Percentiles rank a stretch among this genome's conserved stretches.
These are phyloP conservation scores for Xiphias gladius DNA, from an alignment of 2,113 vertebrate genomes.

Conservation along the genomic window DNA sequence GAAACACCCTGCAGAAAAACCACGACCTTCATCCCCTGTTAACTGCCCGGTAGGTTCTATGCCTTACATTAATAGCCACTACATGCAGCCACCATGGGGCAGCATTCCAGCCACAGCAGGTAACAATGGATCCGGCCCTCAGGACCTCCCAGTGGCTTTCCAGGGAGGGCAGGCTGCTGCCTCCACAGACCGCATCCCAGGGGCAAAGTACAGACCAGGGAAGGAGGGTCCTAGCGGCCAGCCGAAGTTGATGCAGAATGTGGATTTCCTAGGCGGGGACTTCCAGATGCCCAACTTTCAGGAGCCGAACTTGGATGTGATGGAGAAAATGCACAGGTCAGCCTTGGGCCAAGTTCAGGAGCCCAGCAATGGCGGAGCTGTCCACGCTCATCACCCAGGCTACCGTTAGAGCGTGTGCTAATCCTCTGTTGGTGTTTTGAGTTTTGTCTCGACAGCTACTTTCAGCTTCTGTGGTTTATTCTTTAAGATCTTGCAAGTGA, in stretches of 20 bases:
- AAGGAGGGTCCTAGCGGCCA: constrained; percentile 84
- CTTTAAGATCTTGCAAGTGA: constrained; percentile 75
- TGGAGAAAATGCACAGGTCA: constrained; percentile 91
- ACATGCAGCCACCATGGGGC: constrained; percentile 91
- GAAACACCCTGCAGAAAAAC: constrained; percentile 92
- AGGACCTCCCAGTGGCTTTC: constrained; percentile 91
- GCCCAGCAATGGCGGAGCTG: constrained; percentile 87
- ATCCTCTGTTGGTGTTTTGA: constrained; percentile 6
- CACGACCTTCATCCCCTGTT: constrained; percentile 89
- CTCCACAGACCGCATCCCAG: constrained; percentile 88
- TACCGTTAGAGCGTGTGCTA: constrained; percentile 87
- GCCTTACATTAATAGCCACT: constrained; percentile 92
- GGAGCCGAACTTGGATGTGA: constrained; percentile 91
- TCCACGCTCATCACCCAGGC: constrained; percentile 94
- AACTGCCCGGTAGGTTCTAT: constrained; percentile 89
- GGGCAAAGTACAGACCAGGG: constrained; percentile 91
- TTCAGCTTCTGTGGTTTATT: constrained; percentile 62
- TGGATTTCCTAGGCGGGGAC: constrained; percentile 94
- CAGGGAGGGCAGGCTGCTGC: constrained; percentile 87
- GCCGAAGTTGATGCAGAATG: constrained; percentile 90
- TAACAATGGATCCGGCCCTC: constrained; percentile 93
- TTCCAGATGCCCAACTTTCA: constrained; percentile 94
- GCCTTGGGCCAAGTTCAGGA: constrained; percentile 88
- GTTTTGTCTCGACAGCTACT: constrained; percentile 51
- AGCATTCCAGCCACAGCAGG: constrained; percentile 92